phyloP scores from a whole-genome alignment of 2,888 invertebrate genomes.

The Syrista parreyssii region DNA sequence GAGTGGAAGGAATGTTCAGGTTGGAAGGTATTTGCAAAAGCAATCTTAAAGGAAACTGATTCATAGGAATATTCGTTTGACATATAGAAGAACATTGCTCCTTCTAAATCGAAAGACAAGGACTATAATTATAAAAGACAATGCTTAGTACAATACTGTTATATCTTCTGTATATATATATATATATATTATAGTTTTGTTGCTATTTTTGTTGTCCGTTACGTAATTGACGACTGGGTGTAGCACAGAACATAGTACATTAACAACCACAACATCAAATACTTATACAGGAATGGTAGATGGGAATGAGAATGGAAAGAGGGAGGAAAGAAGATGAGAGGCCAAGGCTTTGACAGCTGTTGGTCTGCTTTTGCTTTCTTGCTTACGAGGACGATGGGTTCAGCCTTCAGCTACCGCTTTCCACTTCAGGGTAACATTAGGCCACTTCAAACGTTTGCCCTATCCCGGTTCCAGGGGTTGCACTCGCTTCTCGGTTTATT shows the following conservation, averaged over 20 bases:
- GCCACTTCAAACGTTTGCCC: slow-evolving; percentile 41
- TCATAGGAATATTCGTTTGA: neutral
- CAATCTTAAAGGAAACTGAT: neutral
- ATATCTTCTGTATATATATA: neutral
- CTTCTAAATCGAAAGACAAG: slow-evolving; percentile 44
- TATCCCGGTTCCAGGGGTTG: neutral
- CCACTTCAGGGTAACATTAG: slow-evolving; percentile 29
- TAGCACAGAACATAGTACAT: slow-evolving; percentile 37
- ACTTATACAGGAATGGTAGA: slow-evolving; percentile 12
- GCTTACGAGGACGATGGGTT: neutral
- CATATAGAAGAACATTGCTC: neutral
- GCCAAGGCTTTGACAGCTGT: slow-evolving; percentile 53
- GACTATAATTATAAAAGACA: slow-evolving; percentile 7
- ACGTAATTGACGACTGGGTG: neutral
- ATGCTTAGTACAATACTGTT: neutral
- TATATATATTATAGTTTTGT: neutral
- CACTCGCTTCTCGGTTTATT: neutral
- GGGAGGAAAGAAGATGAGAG: slow-evolving; percentile 25
- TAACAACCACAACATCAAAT: slow-evolving; percentile 53
- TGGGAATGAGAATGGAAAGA: slow-evolving; percentile 27
- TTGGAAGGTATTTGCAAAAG: neutral
- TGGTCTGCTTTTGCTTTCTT: slow-evolving; percentile 36
- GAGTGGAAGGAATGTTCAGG: slow-evolving; percentile 22
- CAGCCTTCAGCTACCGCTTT: neutral
- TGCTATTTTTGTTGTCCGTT: neutral